Evolutionary conservation across 2,888 invertebrate species (phyloP).

Genomic region (Ormyrus rosae): DNA sequence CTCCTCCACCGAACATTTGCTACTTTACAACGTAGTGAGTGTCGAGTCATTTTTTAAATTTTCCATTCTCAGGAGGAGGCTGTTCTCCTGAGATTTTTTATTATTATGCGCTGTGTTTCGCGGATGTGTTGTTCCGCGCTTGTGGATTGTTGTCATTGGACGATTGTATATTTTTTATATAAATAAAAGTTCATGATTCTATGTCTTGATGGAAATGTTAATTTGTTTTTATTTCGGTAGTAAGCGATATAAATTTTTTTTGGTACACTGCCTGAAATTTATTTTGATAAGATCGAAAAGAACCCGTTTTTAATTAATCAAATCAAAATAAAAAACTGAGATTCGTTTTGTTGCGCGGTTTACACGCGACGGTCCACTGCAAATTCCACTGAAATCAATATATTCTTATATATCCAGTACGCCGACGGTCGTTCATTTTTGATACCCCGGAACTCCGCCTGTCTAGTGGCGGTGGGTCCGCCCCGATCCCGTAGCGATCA

Average conservation of each 20-base stretch:
- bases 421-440: slow-evolving; percentile 73
- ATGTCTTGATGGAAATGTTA: too few relatives aligned
- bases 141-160: too few relatives aligned
- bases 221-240: too few relatives aligned
- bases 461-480: slow-evolving; percentile 84
- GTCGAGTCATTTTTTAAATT: neutral
- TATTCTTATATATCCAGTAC: slow-evolving; percentile 62
- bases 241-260: too few relatives aligned
- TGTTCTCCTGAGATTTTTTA: neutral
- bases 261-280: too few relatives aligned
- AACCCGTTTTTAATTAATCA: neutral
- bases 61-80: neutral
- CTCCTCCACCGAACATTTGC: slow-evolving; percentile 86
- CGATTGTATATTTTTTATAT: too few relatives aligned
- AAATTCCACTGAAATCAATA: neutral
- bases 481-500: slow-evolving; percentile 76
- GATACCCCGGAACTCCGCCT: slow-evolving; percentile 81
- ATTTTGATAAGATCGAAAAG: neutral
- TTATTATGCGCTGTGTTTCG: neutral
- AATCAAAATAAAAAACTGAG: neutral
- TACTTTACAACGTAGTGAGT: slow-evolving; percentile 74
- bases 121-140: too few relatives aligned
- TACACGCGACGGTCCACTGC: neutral
- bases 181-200: too few relatives aligned
- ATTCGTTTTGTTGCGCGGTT: neutral